A percentile compares a stretch with the other conserved stretches of the same genome.
These are phyloP conservation scores for honey bee (Apis mellifera) DNA, from an alignment of 1,140 invertebrate species.

Conservation along the genomic window DNA sequence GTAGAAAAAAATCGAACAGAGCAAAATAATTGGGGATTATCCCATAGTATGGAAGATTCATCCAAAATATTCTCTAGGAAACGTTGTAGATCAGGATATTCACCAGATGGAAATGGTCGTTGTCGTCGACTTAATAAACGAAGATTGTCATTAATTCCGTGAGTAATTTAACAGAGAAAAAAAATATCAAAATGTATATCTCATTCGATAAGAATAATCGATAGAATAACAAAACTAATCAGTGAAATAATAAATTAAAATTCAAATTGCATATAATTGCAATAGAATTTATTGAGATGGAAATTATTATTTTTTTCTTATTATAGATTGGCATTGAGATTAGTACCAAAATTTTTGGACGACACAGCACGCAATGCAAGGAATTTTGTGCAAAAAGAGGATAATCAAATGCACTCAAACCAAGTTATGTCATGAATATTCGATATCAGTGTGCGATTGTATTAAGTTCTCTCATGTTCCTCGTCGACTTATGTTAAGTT, in stretches of 20 bases:
- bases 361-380: not conserved
- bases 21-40: not conserved
- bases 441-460: not conserved
- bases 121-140: constrained; percentile 57
- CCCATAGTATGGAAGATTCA: not conserved
- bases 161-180: constrained; percentile 33
- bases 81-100: constrained; percentile 47
- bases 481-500: not conserved
- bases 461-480: not conserved
- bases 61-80: not conserved
- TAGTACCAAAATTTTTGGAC: constrained; percentile 49
- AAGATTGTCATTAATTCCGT: constrained; percentile 65
- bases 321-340: constrained; percentile 56
- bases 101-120: constrained; percentile 46
- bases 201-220: not conserved
- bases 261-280: too few species aligned
- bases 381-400: constrained; percentile 4
- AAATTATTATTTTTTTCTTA: not conserved
- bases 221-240: not conserved
- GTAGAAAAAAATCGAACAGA: not conserved
- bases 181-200: not conserved
- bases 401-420: not conserved
- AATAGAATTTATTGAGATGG: not conserved
- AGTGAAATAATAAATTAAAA: not conserved
- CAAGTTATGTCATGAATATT: constrained; percentile 16